Conservation (phyloP, 2,888 invertebrate species). For the Papilio protenor region DNA sequence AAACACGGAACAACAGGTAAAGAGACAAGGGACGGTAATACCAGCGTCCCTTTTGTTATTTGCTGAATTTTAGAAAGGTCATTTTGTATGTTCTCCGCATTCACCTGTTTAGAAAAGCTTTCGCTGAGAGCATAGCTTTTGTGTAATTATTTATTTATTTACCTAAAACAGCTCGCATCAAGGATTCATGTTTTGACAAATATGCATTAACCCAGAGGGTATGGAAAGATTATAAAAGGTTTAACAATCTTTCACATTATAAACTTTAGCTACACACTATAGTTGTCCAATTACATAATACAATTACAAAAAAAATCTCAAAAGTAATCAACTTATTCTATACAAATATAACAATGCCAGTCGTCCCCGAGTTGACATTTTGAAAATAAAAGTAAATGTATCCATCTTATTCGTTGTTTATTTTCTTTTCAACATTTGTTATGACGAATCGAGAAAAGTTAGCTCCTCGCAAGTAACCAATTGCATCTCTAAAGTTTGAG, state of each 20-base stretch:
- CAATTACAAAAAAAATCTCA: neutral
- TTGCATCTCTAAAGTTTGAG: conserved; percentile 32
- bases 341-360: neutral
- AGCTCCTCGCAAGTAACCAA: neutral
- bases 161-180: neutral
- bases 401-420: neutral
- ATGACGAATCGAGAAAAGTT: conserved; percentile 32
- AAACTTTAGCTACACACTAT: neutral
- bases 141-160: conserved; percentile 16
- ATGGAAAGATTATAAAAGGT: neutral
- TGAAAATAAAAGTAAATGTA: conserved; percentile 14
- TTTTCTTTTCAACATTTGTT: conserved; percentile 30
- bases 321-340: neutral
- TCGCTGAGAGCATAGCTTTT: conserved; percentile 4
- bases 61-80: conserved; percentile 79
- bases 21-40: conserved; percentile 72
- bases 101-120: conserved; percentile 26
- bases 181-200: conserved; percentile 6
- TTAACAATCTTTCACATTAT: neutral
- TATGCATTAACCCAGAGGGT: neutral
- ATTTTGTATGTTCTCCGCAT: conserved; percentile 45
- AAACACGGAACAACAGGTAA: conserved; percentile 72
- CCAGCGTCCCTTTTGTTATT: conserved; percentile 74
- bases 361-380: conserved; percentile 8
- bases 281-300: neutral